Percentiles rank a stretch among this genome's conserved stretches.
These are phyloP conservation scores for Plebejus argus DNA, from an alignment of 2,888 invertebrate species.

Conservation along the genomic window DNA sequence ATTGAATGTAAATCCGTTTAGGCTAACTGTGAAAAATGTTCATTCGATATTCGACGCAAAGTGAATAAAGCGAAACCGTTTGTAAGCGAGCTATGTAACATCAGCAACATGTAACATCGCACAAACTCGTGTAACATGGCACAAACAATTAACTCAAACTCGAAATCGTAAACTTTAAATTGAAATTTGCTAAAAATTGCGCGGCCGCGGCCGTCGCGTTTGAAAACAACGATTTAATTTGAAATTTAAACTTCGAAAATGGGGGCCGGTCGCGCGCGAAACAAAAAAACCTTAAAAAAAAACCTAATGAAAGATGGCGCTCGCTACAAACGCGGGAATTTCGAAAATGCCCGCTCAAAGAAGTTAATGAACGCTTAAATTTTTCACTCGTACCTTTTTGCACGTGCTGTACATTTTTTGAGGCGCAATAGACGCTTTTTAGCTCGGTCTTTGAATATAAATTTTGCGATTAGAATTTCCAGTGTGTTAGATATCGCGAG, in stretches of 20 bases:
- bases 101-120: neutral
- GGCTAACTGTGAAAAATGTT: neutral
- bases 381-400: slow-evolving; percentile 30
- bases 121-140: neutral
- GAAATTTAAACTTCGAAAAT: slow-evolving; percentile 29
- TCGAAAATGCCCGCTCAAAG: slow-evolving; percentile 40
- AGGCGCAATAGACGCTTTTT: slow-evolving; percentile 23
- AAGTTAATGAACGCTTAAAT: slow-evolving; percentile 30
- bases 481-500: neutral
- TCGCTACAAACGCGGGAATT: slow-evolving; percentile 37
- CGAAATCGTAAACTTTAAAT: slow-evolving; percentile 9
- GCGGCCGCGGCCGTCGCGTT: neutral
- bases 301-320: slow-evolving; percentile 40
- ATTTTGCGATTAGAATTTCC: slow-evolving; percentile 20
- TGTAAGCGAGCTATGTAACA: neutral
- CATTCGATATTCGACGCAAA: neutral
- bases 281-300: slow-evolving; percentile 41
- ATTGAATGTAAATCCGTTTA: slow-evolving; percentile 18
- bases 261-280: slow-evolving; percentile 29
- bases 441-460: slow-evolving; percentile 8
- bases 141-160: slow-evolving; percentile 9
- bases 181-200: slow-evolving; percentile 13
- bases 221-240: slow-evolving; percentile 29
- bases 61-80: neutral
- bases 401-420: slow-evolving; percentile 27